Evolutionary conservation across 1,140 invertebrate species (phyloP).

Genomic region (Microplitis demolitor): DNA sequence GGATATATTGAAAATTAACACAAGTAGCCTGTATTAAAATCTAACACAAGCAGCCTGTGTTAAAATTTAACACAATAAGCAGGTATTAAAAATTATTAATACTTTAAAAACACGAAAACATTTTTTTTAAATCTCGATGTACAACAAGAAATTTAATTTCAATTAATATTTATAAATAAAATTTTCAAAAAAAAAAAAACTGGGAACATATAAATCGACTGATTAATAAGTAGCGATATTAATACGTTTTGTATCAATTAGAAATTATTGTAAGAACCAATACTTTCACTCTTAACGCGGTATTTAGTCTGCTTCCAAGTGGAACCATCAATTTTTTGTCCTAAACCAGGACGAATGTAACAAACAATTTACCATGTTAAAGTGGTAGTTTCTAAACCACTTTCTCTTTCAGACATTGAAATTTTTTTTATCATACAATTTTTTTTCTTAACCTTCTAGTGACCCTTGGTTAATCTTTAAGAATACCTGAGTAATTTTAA

Average conservation of each 20-base stretch:
- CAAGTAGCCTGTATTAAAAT: too few species aligned
- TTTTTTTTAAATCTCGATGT: too few species aligned
- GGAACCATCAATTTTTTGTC: neutral
- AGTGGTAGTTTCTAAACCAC: neutral
- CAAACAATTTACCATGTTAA: constrained; percentile 9
- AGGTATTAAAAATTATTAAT: too few species aligned
- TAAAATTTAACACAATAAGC: too few species aligned
- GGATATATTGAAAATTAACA: too few species aligned
- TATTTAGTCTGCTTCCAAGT: neutral
- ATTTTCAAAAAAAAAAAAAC: too few species aligned
- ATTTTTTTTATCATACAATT: constrained; percentile 13
- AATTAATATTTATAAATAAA: too few species aligned
- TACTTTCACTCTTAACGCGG: neutral
- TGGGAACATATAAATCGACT: too few species aligned
- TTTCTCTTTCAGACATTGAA: constrained; percentile 6
- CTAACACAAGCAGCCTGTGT: too few species aligned
- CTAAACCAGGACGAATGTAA: constrained; percentile 12
- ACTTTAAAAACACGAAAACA: too few species aligned
- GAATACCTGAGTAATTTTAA: neutral
- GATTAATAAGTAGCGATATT: too few species aligned
- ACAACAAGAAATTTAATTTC: too few species aligned
- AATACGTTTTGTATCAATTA: neutral
- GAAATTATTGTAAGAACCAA: neutral
- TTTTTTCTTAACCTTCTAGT: neutral
- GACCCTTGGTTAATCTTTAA: neutral